phyloP scores from a whole-genome alignment of 2,888 invertebrate species.

The Miltochrista miniata region DNA sequence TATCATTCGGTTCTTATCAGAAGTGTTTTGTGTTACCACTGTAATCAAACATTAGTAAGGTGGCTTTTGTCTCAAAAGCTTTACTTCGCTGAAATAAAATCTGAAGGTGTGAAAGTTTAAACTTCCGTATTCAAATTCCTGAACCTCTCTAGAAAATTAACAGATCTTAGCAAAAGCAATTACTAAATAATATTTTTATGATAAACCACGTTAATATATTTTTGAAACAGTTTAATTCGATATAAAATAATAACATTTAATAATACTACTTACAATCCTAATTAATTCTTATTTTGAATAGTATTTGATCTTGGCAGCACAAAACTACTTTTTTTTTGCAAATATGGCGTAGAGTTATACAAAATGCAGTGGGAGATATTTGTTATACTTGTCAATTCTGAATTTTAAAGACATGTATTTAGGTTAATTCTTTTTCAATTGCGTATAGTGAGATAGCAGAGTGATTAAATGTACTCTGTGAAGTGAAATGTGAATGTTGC shows the following conservation, averaged over 20 bases:
- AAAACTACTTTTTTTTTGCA: conserved; percentile 47
- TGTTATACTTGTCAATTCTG: conserved; percentile 71
- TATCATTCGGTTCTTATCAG: too few relatives aligned
- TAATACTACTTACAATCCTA: too few relatives aligned
- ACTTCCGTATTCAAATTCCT: background rate
- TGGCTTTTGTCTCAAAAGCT: background rate
- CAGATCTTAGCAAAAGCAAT: background rate
- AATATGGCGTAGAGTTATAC: conserved; percentile 78
- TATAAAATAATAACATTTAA: too few relatives aligned
- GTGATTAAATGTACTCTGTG: too few relatives aligned
- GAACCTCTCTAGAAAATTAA: background rate
- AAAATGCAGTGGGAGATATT: conserved; percentile 74
- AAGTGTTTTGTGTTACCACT: too few relatives aligned
- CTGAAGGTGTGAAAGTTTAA: background rate
- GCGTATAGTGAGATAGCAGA: conserved; percentile 52
- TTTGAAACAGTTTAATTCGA: too few relatives aligned
- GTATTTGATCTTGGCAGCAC: conserved; percentile 46
- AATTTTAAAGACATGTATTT: conserved; percentile 69
- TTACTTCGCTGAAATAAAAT: background rate
- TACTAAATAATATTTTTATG: background rate
- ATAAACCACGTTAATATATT: too few relatives aligned
- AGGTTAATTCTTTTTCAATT: conserved; percentile 52
- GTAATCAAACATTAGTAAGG: background rate
- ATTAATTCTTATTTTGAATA: conserved; percentile 16
- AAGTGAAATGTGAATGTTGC: conserved; percentile 77